phyloP scores from a whole-genome alignment of 2,113 vertebrate species.

The Pantherophis guttatus region DNA sequence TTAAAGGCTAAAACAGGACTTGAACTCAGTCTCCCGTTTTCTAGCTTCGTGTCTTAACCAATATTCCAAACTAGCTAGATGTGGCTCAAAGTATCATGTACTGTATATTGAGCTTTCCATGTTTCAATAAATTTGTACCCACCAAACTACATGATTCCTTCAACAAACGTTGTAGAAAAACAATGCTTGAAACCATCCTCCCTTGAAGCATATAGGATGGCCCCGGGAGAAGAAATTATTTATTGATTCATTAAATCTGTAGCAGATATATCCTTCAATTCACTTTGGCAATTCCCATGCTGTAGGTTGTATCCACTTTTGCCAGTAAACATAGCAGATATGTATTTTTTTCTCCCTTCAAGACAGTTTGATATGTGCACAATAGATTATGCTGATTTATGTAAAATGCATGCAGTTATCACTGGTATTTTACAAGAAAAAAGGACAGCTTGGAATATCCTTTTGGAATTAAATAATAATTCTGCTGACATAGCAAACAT shows the following conservation, averaged over 20 bases:
- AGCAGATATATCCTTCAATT: neutral
- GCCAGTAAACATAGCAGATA: neutral
- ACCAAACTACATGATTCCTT: neutral
- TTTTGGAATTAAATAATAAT: neutral
- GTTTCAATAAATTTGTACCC: neutral
- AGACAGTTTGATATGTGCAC: neutral
- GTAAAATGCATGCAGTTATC: constrained; percentile 7
- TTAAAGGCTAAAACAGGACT: too few relatives aligned
- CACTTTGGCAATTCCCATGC: neutral
- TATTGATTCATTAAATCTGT: neutral
- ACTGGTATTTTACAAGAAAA: neutral
- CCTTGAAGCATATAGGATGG: neutral
- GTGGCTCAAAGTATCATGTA: neutral
- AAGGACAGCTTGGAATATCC: neutral
- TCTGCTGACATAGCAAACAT: constrained; percentile 2
- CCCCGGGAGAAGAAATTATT: neutral
- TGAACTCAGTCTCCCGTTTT: too few relatives aligned
- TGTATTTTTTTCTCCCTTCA: neutral
- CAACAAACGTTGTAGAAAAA: neutral
- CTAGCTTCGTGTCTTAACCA: too few relatives aligned
- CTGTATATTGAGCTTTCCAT: neutral
- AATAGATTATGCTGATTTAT: neutral
- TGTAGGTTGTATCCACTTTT: neutral
- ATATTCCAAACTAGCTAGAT: neutral
- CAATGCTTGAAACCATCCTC: neutral